phyloP scores from a whole-genome alignment of 2,888 invertebrate species.

The Lacanobia oleracea region DNA sequence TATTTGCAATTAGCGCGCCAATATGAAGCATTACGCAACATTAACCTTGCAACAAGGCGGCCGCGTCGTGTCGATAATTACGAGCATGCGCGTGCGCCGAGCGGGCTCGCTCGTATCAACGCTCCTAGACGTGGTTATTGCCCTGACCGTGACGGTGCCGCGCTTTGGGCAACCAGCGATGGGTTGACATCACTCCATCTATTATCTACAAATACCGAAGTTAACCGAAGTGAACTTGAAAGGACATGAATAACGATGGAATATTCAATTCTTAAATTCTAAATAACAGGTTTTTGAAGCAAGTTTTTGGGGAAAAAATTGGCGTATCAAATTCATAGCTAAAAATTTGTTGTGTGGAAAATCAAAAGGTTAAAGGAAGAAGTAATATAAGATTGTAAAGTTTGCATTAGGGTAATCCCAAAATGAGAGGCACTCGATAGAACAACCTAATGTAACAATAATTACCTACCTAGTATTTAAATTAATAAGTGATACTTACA shows the following conservation, averaged over 20 bases:
- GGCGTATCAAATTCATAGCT: not conserved
- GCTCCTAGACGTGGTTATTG: conserved; percentile 72
- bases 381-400: too few relatives aligned
- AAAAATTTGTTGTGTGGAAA: not conserved
- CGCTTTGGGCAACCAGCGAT: conserved; percentile 52
- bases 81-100: conserved; percentile 65
- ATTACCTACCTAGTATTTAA: not conserved
- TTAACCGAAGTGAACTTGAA: conserved; percentile 2
- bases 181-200: conserved; percentile 61
- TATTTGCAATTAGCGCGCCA: conserved; percentile 59
- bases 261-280: conserved; percentile 16
- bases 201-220: conserved; percentile 28
- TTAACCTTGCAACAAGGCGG: conserved; percentile 62
- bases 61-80: conserved; percentile 70
- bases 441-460: not conserved
- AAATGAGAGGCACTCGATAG: not conserved
- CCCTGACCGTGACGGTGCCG: conserved; percentile 67
- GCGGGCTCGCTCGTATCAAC: conserved; percentile 58
- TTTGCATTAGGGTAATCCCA: conserved; percentile 10
- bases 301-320: not conserved
- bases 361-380: not conserved
- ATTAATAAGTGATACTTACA: conserved; percentile 9
- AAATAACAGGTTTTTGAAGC: conserved; percentile 16
- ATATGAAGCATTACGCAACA: conserved; percentile 70
- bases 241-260: conserved; percentile 23